These are phyloP conservation scores for Cottoperca gobio DNA, from an alignment of 2,797 vertebrate genomes.

Conservation along the genomic window DNA sequence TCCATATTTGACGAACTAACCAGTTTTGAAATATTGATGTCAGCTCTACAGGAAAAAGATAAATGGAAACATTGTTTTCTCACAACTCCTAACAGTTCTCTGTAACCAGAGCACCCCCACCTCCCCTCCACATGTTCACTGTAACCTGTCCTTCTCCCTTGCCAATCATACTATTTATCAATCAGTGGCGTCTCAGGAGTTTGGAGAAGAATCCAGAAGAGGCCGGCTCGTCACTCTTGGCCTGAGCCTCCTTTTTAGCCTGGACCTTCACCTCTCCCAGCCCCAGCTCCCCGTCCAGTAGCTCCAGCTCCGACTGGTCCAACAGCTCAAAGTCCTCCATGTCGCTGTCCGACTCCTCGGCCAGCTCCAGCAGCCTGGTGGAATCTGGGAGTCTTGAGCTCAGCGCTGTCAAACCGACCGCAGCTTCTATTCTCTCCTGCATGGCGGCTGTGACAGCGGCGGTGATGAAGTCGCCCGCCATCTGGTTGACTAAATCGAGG, in stretches of 20 bases:
- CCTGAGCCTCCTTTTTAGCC: constrained; percentile 68
- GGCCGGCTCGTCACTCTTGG: constrained; percentile 76
- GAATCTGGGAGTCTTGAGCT: constrained; percentile 45
- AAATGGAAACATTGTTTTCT: constrained; percentile 39
- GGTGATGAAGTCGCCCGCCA: constrained; percentile 89
- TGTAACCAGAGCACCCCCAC: not conserved
- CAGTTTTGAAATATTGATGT: constrained; percentile 17
- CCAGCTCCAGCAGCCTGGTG: constrained; percentile 78
- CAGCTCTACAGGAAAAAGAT: constrained; percentile 27
- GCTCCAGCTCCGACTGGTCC: constrained; percentile 98
- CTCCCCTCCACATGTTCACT: constrained; percentile 43
- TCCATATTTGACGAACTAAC: constrained; percentile 5
- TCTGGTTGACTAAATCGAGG: constrained; percentile 87
- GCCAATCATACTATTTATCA: not conserved
- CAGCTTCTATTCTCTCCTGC: constrained; percentile 89
- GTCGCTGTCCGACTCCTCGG: constrained; percentile 93
- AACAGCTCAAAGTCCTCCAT: constrained; percentile 98
- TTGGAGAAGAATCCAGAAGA: constrained; percentile 93
- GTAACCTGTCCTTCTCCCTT: not conserved
- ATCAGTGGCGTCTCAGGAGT: constrained; percentile 92
- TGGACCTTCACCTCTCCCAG: constrained; percentile 73
- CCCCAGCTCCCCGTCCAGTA: constrained; percentile 92
- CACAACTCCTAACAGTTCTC: not conserved
- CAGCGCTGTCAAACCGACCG: constrained; percentile 11
- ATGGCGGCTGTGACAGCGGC: constrained; percentile 91